phyloP scores from a whole-genome alignment of 37 sponge, comb jelly and placozoan species.

The Aphrocallistes beatrix region DNA sequence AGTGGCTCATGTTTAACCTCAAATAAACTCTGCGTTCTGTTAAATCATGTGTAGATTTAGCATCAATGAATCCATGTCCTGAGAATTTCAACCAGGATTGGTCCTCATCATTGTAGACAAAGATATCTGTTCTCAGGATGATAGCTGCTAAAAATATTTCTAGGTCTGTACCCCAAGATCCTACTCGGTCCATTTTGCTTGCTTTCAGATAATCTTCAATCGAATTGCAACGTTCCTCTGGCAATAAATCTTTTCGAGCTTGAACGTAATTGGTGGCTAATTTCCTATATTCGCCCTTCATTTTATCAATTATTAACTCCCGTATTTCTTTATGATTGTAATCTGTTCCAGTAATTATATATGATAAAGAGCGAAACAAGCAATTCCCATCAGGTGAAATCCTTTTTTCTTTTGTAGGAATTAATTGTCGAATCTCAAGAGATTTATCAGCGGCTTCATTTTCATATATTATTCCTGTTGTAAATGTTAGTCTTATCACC shows the following conservation, averaged over 20 bases:
- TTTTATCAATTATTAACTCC: neutral
- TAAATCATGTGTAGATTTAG: neutral
- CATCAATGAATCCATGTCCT: neutral
- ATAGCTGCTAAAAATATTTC: neutral
- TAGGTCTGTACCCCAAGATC: conserved; percentile 3
- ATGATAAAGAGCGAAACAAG: neutral
- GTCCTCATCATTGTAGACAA: neutral
- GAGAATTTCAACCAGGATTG: conserved; percentile 6
- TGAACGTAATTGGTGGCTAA: neutral
- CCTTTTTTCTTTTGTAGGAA: neutral
- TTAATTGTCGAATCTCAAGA: neutral
- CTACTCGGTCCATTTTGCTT: neutral
- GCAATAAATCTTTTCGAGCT: neutral
- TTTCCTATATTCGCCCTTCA: neutral
- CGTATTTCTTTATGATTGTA: conserved; percentile 3
- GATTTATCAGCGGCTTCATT: conserved; percentile 1
- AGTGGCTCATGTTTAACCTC: neutral
- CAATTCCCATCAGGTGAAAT: conserved; percentile 4
- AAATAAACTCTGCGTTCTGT: neutral
- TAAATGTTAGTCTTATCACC: neutral
- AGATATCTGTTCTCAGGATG: neutral
- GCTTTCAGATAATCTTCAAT: neutral
- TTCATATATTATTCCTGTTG: neutral
- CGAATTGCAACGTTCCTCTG: neutral
- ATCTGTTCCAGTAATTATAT: conserved; percentile 9